Evolutionary conservation across 2,113 vertebrate species (phyloP).

Genomic region (Grus americana): DNA sequence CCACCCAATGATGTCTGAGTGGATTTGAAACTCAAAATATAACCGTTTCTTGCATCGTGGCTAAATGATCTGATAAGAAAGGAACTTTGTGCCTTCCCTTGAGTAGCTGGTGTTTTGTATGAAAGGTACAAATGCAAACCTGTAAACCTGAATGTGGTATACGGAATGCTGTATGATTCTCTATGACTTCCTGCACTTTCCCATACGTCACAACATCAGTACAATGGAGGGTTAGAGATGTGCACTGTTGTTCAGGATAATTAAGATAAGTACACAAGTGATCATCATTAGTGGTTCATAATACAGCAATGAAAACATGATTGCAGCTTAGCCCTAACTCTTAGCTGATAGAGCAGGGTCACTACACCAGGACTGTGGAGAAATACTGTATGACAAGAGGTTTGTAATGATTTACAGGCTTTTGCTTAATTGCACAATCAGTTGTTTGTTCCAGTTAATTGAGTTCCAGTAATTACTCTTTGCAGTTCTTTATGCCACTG

Average conservation of each 20-base stretch:
- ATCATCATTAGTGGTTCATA: slow-evolving; percentile 5
- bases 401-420: slow-evolving; percentile 54
- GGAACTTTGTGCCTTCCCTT: not conserved
- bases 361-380: not conserved
- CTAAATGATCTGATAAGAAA: not conserved
- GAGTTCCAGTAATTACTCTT: slow-evolving; percentile 61
- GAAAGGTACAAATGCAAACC: not conserved
- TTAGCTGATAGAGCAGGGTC: not conserved
- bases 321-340: not conserved
- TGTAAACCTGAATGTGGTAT: not conserved
- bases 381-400: slow-evolving; percentile 31
- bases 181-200: not conserved
- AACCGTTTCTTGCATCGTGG: not conserved
- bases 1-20: not conserved
- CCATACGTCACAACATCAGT: not conserved
- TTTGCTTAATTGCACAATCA: slow-evolving; percentile 55
- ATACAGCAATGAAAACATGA: not conserved
- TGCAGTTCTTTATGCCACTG: not conserved
- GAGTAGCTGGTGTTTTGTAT: not conserved
- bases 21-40: not conserved
- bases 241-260: not conserved
- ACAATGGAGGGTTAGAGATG: not conserved
- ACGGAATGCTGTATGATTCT: not conserved
- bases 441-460: slow-evolving; percentile 69
- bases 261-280: not conserved